phyloP scores from a whole-genome alignment of 2,888 invertebrate genomes.

The Vesta saturnalis region DNA sequence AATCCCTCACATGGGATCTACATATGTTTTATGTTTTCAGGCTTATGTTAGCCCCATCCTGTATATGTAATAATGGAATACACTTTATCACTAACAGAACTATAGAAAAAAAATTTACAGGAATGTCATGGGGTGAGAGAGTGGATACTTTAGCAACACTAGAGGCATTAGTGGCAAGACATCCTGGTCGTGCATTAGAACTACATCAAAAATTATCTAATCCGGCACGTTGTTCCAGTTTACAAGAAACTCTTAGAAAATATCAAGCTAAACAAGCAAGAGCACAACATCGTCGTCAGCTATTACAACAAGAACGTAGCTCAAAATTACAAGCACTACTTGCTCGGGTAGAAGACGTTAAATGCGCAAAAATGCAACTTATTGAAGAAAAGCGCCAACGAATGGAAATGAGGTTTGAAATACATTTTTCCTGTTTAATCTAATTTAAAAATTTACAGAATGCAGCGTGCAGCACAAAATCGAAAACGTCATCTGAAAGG shows the following conservation, averaged over 20 bases:
- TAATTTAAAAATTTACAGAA: slow-evolving; percentile 60
- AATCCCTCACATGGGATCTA: too few relatives aligned
- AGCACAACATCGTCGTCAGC: slow-evolving; percentile 87
- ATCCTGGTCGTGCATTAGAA: slow-evolving; percentile 91
- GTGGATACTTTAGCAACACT: slow-evolving; percentile 82
- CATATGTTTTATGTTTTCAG: too few relatives aligned
- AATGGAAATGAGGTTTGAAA: slow-evolving; percentile 70
- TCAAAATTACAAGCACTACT: slow-evolving; percentile 85
- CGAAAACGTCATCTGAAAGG: slow-evolving; percentile 82
- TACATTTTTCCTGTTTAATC: neutral
- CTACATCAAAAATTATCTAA: slow-evolving; percentile 94
- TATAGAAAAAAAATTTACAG: too few relatives aligned
- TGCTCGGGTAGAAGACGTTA: slow-evolving; percentile 86
- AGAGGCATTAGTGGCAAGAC: slow-evolving; percentile 83
- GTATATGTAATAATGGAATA: too few relatives aligned
- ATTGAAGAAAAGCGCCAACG: slow-evolving; percentile 82
- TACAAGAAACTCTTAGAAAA: slow-evolving; percentile 80
- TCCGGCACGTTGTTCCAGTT: slow-evolving; percentile 84
- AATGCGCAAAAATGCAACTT: slow-evolving; percentile 85
- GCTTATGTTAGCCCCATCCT: too few relatives aligned
- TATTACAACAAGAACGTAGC: slow-evolving; percentile 84
- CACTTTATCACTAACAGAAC: too few relatives aligned
- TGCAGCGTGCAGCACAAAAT: slow-evolving; percentile 91
- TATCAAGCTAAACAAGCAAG: slow-evolving; percentile 92
- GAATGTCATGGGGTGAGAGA: slow-evolving; percentile 87